These are phyloP conservation scores for Gari tellinella DNA, from an alignment of 2,888 invertebrate species.

Conservation along the genomic window DNA sequence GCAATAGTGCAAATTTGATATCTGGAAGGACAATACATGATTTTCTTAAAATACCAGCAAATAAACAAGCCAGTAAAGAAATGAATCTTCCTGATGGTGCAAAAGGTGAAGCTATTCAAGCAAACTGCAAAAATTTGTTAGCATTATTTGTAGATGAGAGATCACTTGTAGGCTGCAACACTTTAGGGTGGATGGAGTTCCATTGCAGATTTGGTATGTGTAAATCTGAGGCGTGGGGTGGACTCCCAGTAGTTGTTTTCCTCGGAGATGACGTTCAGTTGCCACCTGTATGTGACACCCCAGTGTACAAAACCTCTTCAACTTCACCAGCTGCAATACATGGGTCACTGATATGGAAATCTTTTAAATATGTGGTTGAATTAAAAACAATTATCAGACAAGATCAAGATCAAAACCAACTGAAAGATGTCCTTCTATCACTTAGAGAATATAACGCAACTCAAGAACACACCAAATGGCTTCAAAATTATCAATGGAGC, in stretches of 20 bases:
- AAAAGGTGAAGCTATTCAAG: constrained; percentile 21
- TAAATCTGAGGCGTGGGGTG: too few relatives aligned
- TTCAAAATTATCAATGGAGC: neutral
- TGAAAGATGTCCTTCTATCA: neutral
- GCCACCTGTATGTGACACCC: neutral
- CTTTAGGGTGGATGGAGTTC: constrained; percentile 43
- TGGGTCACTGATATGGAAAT: neutral
- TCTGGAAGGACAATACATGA: constrained; percentile 50
- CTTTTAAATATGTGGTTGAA: neutral
- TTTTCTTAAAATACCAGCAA: constrained; percentile 57
- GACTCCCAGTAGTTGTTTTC: constrained; percentile 1
- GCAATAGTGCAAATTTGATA: constrained; percentile 55
- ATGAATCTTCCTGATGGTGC: constrained; percentile 35
- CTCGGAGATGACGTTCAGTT: neutral
- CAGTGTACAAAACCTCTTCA: neutral
- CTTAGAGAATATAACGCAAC: neutral
- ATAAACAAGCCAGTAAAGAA: constrained; percentile 22
- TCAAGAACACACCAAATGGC: neutral
- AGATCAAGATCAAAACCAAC: neutral
- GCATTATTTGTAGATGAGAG: constrained; percentile 38
- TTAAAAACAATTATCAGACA: neutral
- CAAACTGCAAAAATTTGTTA: constrained; percentile 40
- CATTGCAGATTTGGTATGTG: too few relatives aligned
- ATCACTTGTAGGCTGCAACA: constrained; percentile 33
- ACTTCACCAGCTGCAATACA: constrained; percentile 1